Percentiles rank a stretch among this genome's conserved stretches.
These are phyloP conservation scores for Meloidogyne floridensis DNA, from an alignment of 1,140 invertebrate genomes.

Conservation along the genomic window DNA sequence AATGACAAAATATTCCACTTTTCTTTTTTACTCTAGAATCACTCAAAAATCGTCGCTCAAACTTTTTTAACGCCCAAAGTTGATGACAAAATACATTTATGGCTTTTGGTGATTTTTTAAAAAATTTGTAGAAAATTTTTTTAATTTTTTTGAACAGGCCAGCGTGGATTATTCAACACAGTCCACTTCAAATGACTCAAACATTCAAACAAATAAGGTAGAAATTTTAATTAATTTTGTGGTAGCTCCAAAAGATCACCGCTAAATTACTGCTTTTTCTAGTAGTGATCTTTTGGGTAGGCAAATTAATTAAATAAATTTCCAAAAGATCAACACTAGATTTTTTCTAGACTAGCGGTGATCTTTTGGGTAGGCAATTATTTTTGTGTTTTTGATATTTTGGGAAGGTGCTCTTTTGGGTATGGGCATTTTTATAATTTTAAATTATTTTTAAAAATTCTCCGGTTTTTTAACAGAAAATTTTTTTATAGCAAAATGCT, in stretches of 20 bases:
- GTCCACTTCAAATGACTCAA: neutral
- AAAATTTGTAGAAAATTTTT: too few species aligned
- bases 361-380: too few species aligned
- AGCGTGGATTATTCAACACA: constrained; percentile 27
- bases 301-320: too few species aligned
- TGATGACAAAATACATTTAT: constrained; percentile 28
- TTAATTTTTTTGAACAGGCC: constrained; percentile 5
- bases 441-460: too few species aligned
- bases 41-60: constrained; percentile 24
- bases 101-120: constrained; percentile 31
- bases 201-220: neutral
- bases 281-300: neutral
- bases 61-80: constrained; percentile 25
- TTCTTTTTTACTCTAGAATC: constrained; percentile 6
- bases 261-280: neutral
- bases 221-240: neutral
- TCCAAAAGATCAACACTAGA: too few species aligned
- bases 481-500: neutral
- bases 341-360: too few species aligned
- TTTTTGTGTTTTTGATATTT: too few species aligned
- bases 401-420: too few species aligned
- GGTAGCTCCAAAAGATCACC: neutral
- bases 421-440: too few species aligned
- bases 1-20: neutral
- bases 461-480: too few species aligned